Evolutionary conservation across 37 sponge, comb jelly and placozoan species (phyloP).

Genomic region (Chondrosia reniformis): DNA sequence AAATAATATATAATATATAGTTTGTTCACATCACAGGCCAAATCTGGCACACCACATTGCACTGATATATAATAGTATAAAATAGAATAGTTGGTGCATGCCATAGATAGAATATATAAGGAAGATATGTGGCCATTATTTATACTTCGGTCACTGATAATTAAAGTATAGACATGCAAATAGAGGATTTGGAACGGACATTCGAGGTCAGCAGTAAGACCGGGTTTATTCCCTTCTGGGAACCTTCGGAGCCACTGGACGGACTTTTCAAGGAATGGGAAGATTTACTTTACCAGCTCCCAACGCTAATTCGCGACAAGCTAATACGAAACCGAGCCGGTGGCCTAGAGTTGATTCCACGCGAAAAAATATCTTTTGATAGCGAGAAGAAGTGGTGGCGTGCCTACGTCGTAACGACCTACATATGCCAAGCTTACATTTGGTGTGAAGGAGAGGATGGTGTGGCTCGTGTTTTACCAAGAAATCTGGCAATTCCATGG

Average conservation of each 20-base stretch:
- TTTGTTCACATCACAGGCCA: no score
- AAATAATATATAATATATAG: no score
- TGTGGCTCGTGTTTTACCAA: conserved; percentile 36
- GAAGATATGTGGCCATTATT: no score
- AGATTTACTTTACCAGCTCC: conserved; percentile 24
- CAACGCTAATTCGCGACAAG: conserved; percentile 30
- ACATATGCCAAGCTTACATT: conserved; percentile 48
- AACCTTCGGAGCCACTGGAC: conserved; percentile 44
- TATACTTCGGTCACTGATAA: no score
- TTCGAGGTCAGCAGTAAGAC: conserved; percentile 46
- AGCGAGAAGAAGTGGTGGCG: conserved; percentile 61
- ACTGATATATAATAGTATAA: no score
- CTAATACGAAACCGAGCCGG: conserved; percentile 30
- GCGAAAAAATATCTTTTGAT: conserved; percentile 15
- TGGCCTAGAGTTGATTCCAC: conserved; percentile 39
- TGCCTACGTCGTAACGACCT: conserved; percentile 37
- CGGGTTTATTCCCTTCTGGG: conserved; percentile 54
- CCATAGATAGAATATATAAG: no score
- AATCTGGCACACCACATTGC: no score
- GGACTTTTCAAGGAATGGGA: conserved; percentile 63
- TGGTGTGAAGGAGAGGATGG: conserved; percentile 74
- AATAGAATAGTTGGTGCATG: no score
- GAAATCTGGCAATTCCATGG: conserved; percentile 65
- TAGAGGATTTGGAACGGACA: no score
- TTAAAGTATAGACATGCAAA: no score